Conservation (phyloP, 2,888 invertebrate species). For the Crioceris asparagi region DNA sequence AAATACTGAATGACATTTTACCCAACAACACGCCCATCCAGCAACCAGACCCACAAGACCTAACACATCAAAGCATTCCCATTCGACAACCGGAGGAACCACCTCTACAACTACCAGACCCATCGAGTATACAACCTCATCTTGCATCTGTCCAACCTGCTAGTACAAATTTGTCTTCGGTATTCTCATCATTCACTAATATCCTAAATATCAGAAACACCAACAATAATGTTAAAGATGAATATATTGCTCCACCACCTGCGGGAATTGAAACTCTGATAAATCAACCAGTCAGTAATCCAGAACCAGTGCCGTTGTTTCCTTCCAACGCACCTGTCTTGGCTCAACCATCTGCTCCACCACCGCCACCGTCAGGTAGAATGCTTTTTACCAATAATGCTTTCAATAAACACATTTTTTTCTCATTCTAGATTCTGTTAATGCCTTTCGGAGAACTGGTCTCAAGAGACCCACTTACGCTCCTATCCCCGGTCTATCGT, state of each 20-base stretch:
- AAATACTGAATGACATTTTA: constrained; percentile 14
- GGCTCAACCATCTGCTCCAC: constrained; percentile 20
- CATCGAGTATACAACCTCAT: constrained; percentile 12
- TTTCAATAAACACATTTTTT: no score
- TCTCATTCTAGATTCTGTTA: constrained; percentile 25
- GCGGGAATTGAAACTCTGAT: constrained; percentile 23
- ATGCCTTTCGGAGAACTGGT: constrained; percentile 56
- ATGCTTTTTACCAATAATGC: no score
- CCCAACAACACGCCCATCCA: constrained; percentile 5
- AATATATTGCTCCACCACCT: constrained; percentile 18
- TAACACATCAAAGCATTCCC: no score
- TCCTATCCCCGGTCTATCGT: constrained; percentile 63
- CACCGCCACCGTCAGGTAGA: no score
- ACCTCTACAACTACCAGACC: constrained; percentile 7
- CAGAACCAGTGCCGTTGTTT: constrained; percentile 19
- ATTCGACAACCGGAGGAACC: constrained; percentile 1
- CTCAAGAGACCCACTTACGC: constrained; percentile 64
- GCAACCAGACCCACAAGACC: neutral
- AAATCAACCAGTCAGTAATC: constrained; percentile 20
- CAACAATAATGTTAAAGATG: constrained; percentile 10
- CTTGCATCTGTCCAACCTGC: constrained; percentile 8
- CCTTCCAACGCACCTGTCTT: constrained; percentile 12
- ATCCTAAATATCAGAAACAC: constrained; percentile 30
- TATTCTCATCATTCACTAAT: constrained; percentile 51
- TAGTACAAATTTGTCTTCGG: constrained; percentile 42